Evolutionary conservation across 1,140 invertebrate species (phyloP), one percentile per base, ranked within the genome.

Genomic region (Dryas iulia): DNA sequence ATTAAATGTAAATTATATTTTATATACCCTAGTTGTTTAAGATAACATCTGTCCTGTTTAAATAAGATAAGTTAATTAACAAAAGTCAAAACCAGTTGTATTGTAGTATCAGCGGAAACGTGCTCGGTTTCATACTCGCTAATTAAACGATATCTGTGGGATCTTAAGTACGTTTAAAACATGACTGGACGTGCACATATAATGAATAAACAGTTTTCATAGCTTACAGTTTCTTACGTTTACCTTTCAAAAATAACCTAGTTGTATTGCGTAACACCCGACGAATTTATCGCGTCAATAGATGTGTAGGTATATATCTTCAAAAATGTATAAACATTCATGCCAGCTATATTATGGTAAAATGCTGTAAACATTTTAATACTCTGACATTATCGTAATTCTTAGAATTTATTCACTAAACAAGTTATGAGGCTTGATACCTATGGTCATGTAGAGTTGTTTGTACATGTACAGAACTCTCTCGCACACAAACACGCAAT

Each of bases 391-490:
- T 80, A 81, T 78, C 76, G 77, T 78, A 82, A 79, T 89, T 88
- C 83, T 82, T 73, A 84, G 84, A 88, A 88, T 82, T 83, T 82
- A 82, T 86, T 83, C 82, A 84, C 82, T 72, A 87, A 87, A 87
- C 87, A 82, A 87, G 86, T 88, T 86, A 80, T 80, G 81, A 75
- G 74, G 81, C 76, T 77, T 66, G 72, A 73, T 77, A 70, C 72
- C 69, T 72, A 23, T 26, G n/a, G n/a, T 35, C 59, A 33, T 59
- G 79, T 74, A 74, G 72, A 78, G 66, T 59, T 59, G 75, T 69
- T 28, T 59, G 59, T 59, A 59, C 62, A 61, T 69, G 60, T 56
- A 59, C 14, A 47, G 39, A 47, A 18, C 7, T 11, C 39, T 47
- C 39, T 18, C 18, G 14, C 39, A 10, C 39, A 47, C 39, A 12